Percentiles rank a stretch among this genome's conserved stretches.
phyloP scores from a whole-genome alignment of 2,797 vertebrate species.

The Cephalopachus bancanus region DNA sequence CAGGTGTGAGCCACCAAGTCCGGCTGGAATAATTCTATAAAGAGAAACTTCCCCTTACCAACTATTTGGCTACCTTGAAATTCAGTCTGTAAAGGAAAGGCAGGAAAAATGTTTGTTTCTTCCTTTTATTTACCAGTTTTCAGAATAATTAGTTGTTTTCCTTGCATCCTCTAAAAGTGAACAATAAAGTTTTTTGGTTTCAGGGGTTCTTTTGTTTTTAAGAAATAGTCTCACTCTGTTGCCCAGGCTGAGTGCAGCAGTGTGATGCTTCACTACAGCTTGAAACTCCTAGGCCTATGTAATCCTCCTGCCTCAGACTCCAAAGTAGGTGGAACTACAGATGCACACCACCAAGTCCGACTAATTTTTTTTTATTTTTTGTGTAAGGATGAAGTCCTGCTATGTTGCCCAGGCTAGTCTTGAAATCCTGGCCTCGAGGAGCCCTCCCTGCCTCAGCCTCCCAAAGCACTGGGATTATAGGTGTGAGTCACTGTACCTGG shows the following conservation, averaged over 20 bases:
- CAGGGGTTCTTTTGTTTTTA: background rate
- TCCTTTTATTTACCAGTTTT: constrained; percentile 24
- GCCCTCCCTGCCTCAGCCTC: background rate
- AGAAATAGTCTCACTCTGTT: background rate
- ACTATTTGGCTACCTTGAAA: background rate
- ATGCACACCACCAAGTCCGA: background rate
- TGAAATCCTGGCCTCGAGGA: background rate
- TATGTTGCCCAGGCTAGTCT: background rate
- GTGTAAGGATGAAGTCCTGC: background rate
- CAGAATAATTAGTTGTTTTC: constrained; percentile 26
- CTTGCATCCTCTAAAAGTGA: constrained; percentile 28
- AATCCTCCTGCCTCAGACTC: background rate
- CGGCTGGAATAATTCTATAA: background rate
- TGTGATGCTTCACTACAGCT: background rate
- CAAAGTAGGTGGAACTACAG: background rate
- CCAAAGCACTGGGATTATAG: background rate
- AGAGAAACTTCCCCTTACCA: background rate
- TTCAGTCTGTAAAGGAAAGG: constrained; percentile 34
- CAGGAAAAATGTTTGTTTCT: constrained; percentile 42
- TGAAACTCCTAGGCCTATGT: background rate
- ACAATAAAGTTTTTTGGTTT: constrained; percentile 31
- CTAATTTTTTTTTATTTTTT: background rate
- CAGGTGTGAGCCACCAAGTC: too few species aligned
- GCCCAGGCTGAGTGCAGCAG: background rate
- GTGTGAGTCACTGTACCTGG: background rate